phyloP scores from a whole-genome alignment of 1,140 invertebrate species.

The Bombus soroeensis region DNA sequence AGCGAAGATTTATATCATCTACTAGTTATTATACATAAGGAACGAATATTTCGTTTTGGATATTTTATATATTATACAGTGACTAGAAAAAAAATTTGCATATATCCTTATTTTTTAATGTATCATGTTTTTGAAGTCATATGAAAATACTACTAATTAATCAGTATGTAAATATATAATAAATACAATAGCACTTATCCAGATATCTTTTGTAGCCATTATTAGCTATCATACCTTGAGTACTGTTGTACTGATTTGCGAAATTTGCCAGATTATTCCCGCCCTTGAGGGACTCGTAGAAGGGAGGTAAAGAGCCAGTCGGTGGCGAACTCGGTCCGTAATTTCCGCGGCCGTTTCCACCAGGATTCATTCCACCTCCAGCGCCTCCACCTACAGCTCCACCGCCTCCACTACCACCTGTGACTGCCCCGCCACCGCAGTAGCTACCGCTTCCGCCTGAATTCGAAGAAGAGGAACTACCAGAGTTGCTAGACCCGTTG shows the following conservation, averaged over 20 bases:
- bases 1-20: background rate
- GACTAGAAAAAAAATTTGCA: no score
- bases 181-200: no score
- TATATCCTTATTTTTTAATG: no score
- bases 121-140: no score
- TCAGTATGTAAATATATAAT: no score
- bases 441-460: slow-evolving; percentile 80
- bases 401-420: slow-evolving; percentile 84
- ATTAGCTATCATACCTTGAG: slow-evolving; percentile 60
- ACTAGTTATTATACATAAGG: no score
- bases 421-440: slow-evolving; percentile 79
- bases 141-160: no score
- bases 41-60: no score
- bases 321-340: slow-evolving; percentile 93
- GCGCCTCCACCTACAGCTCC: slow-evolving; percentile 85
- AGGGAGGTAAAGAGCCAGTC: slow-evolving; percentile 91
- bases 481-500: slow-evolving; percentile 70
- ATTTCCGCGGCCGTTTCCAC: slow-evolving; percentile 88
- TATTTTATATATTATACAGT: no score
- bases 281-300: slow-evolving; percentile 92
- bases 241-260: slow-evolving; percentile 83
- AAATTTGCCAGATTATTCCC: slow-evolving; percentile 85
- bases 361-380: slow-evolving; percentile 88
- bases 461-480: slow-evolving; percentile 82
- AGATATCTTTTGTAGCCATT: no score